Base-by-base conservation (phyloP, 2,797 vertebrate species). In the Chloroceryle inda region DNA sequence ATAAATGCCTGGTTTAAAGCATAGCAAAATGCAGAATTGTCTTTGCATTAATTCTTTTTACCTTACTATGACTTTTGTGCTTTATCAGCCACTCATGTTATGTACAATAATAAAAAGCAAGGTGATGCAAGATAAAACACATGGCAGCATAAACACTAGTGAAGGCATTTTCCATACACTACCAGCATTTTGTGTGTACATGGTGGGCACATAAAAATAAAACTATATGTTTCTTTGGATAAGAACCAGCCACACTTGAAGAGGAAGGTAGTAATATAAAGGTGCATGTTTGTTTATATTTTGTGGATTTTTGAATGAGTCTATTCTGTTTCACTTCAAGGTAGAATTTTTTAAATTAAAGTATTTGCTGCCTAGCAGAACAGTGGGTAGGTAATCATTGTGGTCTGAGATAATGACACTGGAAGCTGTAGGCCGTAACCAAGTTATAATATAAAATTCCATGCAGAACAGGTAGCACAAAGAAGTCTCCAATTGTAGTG, bases 71-170 rank as follows among this genome's bases (percentile, higher is more conserved):
- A 74, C 64, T 85, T 53, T 69, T 88, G 61, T 76, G 64, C 37
- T 78, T 92, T 94, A 61, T 83, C 72, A 83, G 72, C 56, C 2
- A 1, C 68, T 92, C 37, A 74, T 67, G 35, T 61, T 84, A 53
- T 66, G 78, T 8, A 7, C 45, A 96, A 92, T 91, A 87, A 85
- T 64, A 88, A 94, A 96, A 88, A 82, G 15, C 35, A 24, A 49
- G 53, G 29, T 31, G 40, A 55, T 59, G 11, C 1, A 15, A 67
- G 33, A 52, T 71, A 90, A 95, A 93, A 71, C 24, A 53, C 45
- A n/a, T 3, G 3, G 19, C n/a, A 35, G 35, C 5, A 16, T 37
- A 64, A 89, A 89, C 33, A n/a, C 47, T 37, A 40, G 74, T 11
- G 31, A 40, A 47, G 27, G 55, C 79, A 61, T 72, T 82, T 90